A percentile compares a stretch with the other conserved stretches of the same genome.
Conservation (phyloP, 1,140 invertebrate species). For the Hycleus phaleratus region DNA sequence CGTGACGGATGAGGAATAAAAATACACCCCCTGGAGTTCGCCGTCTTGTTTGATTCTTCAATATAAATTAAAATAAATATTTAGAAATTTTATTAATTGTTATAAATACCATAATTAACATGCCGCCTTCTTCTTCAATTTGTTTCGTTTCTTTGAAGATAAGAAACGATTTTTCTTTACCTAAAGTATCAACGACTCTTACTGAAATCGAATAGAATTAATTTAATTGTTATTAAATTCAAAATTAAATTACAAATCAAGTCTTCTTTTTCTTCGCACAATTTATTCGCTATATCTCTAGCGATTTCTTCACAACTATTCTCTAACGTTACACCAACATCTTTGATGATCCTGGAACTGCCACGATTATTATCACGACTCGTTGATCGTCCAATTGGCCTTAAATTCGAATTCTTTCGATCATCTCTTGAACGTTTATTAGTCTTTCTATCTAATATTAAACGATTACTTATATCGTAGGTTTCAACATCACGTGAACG, state of each 20-base stretch:
- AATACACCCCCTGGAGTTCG: constrained; percentile 79
- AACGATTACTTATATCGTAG: constrained; percentile 44
- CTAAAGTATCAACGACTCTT: constrained; percentile 61
- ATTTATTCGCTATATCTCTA: constrained; percentile 59
- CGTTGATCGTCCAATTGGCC: constrained; percentile 42
- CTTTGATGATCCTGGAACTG: constrained; percentile 44
- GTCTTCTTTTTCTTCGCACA: constrained; percentile 61
- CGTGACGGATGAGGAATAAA: constrained; percentile 69
- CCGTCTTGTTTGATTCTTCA: constrained; percentile 67
- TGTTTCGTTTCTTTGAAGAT: constrained; percentile 70
- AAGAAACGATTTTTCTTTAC: constrained; percentile 64
- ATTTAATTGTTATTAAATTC: not conserved
- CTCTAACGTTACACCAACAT: constrained; percentile 45
- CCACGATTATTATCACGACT: constrained; percentile 40
- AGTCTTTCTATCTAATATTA: constrained; percentile 42
- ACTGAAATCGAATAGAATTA: constrained; percentile 47
- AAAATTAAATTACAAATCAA: constrained; percentile 55
- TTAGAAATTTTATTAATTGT: not conserved
- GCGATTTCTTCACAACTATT: constrained; percentile 53
- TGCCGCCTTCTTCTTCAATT: constrained; percentile 72
- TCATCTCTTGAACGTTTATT: constrained; percentile 53
- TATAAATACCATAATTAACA: constrained; percentile 63
- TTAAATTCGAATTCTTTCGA: constrained; percentile 50
- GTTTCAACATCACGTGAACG: constrained; percentile 52
- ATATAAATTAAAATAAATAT: constrained; percentile 24